Evolutionary conservation across 2,797 vertebrate species (phyloP), one percentile per base, ranked within the genome.

Genomic region (Lemur catta): DNA sequence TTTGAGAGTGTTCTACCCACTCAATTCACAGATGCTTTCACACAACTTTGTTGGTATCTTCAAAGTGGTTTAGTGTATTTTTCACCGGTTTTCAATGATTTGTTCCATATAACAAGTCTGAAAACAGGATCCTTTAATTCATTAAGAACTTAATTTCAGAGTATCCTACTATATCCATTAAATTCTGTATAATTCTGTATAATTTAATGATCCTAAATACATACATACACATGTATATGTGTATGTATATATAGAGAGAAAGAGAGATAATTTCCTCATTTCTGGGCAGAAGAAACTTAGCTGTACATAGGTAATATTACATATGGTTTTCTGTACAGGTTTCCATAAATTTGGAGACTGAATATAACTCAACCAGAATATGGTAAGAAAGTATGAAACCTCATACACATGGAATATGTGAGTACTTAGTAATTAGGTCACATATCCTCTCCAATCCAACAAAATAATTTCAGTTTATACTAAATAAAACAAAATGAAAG

Each of bases 51-150:
- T 13, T 76, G 38, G 17, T 59, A 46, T 80, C 87, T 89, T 90
- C 24, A 10, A 85, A 86, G 59, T 17, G 50, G 69, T 86, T 81
- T 61, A 18, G 7, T 35, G 15, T 74, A 41, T 41, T 78, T 93
- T 12, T 69, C 61, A 76, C 91, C 94, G n/a, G 65, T 38, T 81
- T 89, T 59, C n/a, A 91, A 15, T 91, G 10, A 88, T 50, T 91
- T 88, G 48, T 18, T 63, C 52, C 57, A 92, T 20, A 14, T n/a
- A 55, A 75, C 48, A 95, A 74, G 13, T 67, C 20, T 50, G 30
- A 13, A 52, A 78, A 92, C n/a, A 69, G 55, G 20, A 89, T 63
- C 4, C 17, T 79, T 63, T 93, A 41, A 69, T 57, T 84, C 35
- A 74, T 78, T 85, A 79, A 93, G 38, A 87, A 61, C 11, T 17